Base-by-base conservation (phyloP, 2,888 invertebrate species). In the Epiblema foenella region DNA sequence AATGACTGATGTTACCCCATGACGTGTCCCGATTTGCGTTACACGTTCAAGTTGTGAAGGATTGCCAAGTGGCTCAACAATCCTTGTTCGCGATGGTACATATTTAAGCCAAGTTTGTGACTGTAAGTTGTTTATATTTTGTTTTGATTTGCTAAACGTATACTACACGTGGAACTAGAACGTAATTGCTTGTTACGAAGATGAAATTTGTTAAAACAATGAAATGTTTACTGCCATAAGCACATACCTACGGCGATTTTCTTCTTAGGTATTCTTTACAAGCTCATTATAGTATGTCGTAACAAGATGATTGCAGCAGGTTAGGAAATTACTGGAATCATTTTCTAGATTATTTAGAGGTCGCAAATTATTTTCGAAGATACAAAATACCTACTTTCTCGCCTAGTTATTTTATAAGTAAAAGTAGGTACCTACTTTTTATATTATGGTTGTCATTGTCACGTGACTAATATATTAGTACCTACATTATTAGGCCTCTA, bases 271-370 rank as follows among this genome's bases (percentile, higher is more conserved):
- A 20, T 64, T 64, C 51, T 54, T 57, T 33, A 18, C 4, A 51
- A 54, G 68, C 42, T 60, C 29, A 24, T 68, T 68, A 29, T 59
- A 51, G 51, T 20, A n/a, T n/a, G 33, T n/a, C 15, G n/a, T 58
- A 67, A 60, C 39, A 20, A 60, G 52, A 24, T 57, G 54, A 69
- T 37, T 64, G 51, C 51, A 59, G 42, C 20, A 15, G n/a, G n/a
- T 11, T 20, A 57, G 51, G n/a, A 64, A 65, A 69, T 65, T 10
- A 69, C 65, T 59, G 64, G 33, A 69, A 65, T 59, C 58, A 65
- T 64, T 52, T 39, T 24, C 64, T 65, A 58, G 52, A 59, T 52
- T 65, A 59, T 69, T 69, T 59, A 65, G 37, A 33, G 12, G 63
- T 51, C 56, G 51, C 20, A 63, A 57, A 57, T 64, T 42, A 42